A percentile compares a stretch with the other conserved stretches of the same genome.
phyloP scores from a whole-genome alignment of 2,888 invertebrate genomes.

The Andricus curvator region DNA sequence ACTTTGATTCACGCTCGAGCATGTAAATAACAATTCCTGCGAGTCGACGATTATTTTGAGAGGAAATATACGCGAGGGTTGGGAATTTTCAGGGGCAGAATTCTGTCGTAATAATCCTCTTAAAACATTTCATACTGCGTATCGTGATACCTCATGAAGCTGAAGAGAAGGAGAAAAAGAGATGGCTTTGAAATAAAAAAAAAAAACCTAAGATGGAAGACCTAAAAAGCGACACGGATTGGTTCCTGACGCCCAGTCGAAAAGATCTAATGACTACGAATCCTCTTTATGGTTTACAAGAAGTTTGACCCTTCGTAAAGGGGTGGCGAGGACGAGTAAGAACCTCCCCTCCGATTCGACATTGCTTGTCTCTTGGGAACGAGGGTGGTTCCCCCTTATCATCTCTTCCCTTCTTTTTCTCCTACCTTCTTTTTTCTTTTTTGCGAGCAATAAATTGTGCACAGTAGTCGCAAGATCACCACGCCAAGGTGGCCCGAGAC shows the following conservation, averaged over 20 bases:
- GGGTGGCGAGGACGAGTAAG: constrained; percentile 45
- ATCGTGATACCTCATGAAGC: constrained; percentile 24
- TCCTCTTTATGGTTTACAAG: constrained; percentile 77
- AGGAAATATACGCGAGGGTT: not conserved
- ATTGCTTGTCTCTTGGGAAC: constrained; percentile 56
- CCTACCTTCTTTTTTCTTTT: constrained; percentile 49
- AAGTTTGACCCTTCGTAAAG: constrained; percentile 71
- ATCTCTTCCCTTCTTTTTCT: constrained; percentile 43
- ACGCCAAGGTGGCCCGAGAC: constrained; percentile 71
- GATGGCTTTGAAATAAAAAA: not conserved
- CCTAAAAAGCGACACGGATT: constrained; percentile 51
- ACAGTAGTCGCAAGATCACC: constrained; percentile 63
- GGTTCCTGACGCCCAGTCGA: constrained; percentile 54
- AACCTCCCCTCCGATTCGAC: constrained; percentile 54
- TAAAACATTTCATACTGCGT: constrained; percentile 22
- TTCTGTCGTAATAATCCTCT: constrained; percentile 29
- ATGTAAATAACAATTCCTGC: constrained; percentile 34
- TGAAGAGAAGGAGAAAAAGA: not conserved
- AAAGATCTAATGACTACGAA: constrained; percentile 68
- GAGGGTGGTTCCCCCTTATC: constrained; percentile 50
- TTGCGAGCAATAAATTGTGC: constrained; percentile 73
- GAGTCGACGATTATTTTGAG: constrained; percentile 27
- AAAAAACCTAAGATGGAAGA: constrained; percentile 19
- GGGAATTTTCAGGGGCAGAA: not conserved
- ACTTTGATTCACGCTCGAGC: constrained; percentile 8